Percentiles rank a stretch among this genome's conserved stretches.
phyloP scores from a whole-genome alignment of 2,113 vertebrate species.

The Ochotona curzoniae region DNA sequence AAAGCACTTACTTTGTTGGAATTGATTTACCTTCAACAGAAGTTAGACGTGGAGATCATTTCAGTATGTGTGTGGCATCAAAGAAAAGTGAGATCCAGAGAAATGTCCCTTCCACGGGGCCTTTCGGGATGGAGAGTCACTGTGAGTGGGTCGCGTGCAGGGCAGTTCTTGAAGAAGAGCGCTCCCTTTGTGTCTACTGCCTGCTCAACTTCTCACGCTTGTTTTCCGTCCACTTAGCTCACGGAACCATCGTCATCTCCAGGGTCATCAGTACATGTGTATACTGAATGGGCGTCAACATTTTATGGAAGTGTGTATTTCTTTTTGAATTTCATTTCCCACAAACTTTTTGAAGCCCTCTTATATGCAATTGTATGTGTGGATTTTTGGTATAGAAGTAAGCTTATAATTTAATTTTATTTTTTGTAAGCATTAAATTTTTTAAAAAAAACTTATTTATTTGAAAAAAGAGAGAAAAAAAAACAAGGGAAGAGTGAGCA shows the following conservation, averaged over 20 bases:
- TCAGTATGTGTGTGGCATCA: slow-evolving; percentile 19
- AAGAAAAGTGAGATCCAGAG: slow-evolving; percentile 35
- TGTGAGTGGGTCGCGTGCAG: background rate
- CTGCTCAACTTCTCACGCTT: background rate
- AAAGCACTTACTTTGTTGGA: slow-evolving; percentile 44
- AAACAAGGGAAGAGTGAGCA: too few relatives aligned
- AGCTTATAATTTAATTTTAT: too few relatives aligned
- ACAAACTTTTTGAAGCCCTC: too few relatives aligned
- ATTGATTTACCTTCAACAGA: slow-evolving; percentile 31
- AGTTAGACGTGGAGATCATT: slow-evolving; percentile 29
- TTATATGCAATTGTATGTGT: too few relatives aligned
- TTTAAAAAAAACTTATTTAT: too few relatives aligned
- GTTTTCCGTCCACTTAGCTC: background rate
- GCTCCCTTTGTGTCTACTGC: background rate
- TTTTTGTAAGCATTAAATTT: too few relatives aligned
- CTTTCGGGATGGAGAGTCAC: background rate
- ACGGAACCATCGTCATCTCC: background rate
- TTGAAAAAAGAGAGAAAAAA: too few relatives aligned
- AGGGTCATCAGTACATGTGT: background rate
- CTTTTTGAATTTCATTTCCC: too few relatives aligned
- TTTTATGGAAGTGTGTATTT: too few relatives aligned
- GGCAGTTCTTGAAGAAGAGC: background rate
- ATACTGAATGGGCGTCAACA: too few relatives aligned
- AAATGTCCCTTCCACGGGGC: background rate
- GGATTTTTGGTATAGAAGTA: too few relatives aligned